Conservation (phyloP, 1,140 invertebrate species). For the Oryzaephilus surinamensis region DNA sequence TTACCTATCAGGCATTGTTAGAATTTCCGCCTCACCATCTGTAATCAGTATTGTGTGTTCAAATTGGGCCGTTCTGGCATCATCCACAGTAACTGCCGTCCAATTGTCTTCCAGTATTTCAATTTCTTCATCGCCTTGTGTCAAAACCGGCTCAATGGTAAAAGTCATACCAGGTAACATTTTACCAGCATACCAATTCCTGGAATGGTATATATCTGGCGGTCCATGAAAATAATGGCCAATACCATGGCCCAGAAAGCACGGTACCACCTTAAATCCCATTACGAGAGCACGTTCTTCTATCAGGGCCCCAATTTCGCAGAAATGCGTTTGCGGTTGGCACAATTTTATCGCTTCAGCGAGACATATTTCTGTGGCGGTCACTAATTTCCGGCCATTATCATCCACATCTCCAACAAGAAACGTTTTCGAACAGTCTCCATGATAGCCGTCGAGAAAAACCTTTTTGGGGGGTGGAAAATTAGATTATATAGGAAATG, state of each 20-base stretch:
- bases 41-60: constrained; percentile 89
- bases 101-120: constrained; percentile 74
- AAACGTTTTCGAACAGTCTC: constrained; percentile 86
- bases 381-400: constrained; percentile 54
- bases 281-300: constrained; percentile 50
- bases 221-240: constrained; percentile 85
- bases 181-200: constrained; percentile 55
- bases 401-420: constrained; percentile 72
- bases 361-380: constrained; percentile 60
- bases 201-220: constrained; percentile 75
- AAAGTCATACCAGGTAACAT: constrained; percentile 89
- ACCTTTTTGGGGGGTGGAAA: too few species aligned
- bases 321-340: constrained; percentile 61
- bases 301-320: constrained; percentile 61
- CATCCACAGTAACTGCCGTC: constrained; percentile 73
- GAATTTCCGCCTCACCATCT: constrained; percentile 54
- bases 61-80: constrained; percentile 73
- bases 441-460: constrained; percentile 76
- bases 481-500: too few species aligned
- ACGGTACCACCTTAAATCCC: constrained; percentile 60
- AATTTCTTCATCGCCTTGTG: constrained; percentile 57
- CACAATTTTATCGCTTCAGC: constrained; percentile 66
- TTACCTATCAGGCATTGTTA: constrained; percentile 42
- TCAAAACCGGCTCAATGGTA: constrained; percentile 85
- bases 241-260: constrained; percentile 87